Conservation (phyloP, 64 coral and sea anemone genomes). For the Stichodactyla mertensii region DNA sequence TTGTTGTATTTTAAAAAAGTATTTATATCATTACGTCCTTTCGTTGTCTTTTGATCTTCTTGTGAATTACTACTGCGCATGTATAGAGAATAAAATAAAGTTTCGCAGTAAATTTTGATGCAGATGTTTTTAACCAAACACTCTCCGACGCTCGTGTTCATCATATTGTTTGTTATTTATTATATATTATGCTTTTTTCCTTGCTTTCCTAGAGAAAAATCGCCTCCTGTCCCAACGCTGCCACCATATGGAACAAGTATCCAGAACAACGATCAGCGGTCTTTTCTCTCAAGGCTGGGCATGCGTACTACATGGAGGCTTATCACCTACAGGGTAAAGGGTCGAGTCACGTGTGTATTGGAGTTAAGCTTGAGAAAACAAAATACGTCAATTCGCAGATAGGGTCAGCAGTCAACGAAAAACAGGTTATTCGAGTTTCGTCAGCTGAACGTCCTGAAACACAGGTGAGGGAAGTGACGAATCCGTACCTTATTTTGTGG, state of each 20-base stretch:
- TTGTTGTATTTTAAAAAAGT: no score
- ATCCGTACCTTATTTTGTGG: not conserved
- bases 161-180: no score
- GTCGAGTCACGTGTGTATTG: conserved; percentile 33
- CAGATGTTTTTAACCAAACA: no score
- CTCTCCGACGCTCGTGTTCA: no score
- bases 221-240: conserved; percentile 38
- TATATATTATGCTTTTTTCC: not conserved
- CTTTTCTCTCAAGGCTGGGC: conserved; percentile 32
- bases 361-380: conserved; percentile 60
- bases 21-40: no score
- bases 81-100: no score
- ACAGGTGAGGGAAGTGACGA: conserved; percentile 18
- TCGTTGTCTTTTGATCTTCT: no score
- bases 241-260: conserved; percentile 44
- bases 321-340: conserved; percentile 36
- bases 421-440: conserved; percentile 30
- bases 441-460: conserved; percentile 38
- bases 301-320: conserved; percentile 48
- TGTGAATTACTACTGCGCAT: no score
- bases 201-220: conserved; percentile 33
- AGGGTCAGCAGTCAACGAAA: conserved; percentile 59
- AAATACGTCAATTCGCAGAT: conserved; percentile 61
- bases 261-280: conserved; percentile 53
- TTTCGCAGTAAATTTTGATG: no score